Conservation (phyloP, 2,888 invertebrate genomes). For the Aporophyla lueneburgensis region DNA sequence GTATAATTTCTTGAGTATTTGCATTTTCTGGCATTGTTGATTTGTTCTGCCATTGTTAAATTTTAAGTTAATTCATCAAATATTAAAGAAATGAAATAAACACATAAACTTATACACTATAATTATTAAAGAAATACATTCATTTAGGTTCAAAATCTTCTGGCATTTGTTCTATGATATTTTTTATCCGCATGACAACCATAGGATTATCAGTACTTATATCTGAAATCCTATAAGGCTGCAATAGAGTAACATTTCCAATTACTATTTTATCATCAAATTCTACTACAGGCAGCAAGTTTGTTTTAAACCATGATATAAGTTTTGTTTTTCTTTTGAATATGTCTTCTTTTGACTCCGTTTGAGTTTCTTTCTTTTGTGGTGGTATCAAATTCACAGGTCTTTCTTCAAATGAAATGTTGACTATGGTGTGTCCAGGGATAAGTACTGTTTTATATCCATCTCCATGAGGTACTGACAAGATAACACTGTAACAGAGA, state of each 20-base stretch:
- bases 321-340: constrained; percentile 74
- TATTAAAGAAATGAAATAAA: constrained; percentile 6
- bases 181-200: constrained; percentile 80
- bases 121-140: constrained; percentile 11
- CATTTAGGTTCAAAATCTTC: constrained; percentile 67
- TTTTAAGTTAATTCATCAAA: not conserved
- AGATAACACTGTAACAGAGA: constrained; percentile 79
- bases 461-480: constrained; percentile 75
- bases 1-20: not conserved
- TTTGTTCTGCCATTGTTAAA: not conserved
- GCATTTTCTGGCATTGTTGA: not conserved
- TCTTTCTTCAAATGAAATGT: constrained; percentile 69
- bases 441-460: constrained; percentile 76
- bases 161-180: constrained; percentile 82
- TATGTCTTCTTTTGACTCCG: constrained; percentile 65
- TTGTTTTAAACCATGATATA: constrained; percentile 81
- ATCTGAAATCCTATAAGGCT: constrained; percentile 79
- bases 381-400: constrained; percentile 66
- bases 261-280: constrained; percentile 79
- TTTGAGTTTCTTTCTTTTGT: constrained; percentile 55
- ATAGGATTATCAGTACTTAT: constrained; percentile 84
- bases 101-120: constrained; percentile 21
- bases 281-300: constrained; percentile 80
- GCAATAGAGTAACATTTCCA: constrained; percentile 79
- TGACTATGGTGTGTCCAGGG: constrained; percentile 82